phyloP scores from a whole-genome alignment of 2,797 vertebrate species.

The Lophius americanus region DNA sequence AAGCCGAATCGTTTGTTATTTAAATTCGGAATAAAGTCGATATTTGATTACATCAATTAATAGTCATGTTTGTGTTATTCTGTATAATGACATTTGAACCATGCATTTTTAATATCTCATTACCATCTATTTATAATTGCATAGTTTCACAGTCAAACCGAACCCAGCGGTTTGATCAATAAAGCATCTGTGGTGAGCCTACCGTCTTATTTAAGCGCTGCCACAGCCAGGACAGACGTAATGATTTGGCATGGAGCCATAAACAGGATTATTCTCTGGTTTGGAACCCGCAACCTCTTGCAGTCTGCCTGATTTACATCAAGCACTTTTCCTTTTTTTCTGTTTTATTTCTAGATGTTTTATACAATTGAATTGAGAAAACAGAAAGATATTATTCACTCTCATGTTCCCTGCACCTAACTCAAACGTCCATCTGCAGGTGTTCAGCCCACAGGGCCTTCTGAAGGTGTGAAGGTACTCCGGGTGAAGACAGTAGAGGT shows the following conservation, averaged over 20 bases:
- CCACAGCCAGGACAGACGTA: not conserved
- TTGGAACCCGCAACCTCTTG: not conserved
- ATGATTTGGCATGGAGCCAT: not conserved
- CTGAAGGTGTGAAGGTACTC: no score
- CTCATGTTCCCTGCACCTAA: no score
- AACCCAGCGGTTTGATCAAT: not conserved
- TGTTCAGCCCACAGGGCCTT: no score
- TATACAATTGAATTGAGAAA: no score
- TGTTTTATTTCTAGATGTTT: no score
- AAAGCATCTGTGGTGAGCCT: no score
- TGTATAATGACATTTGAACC: not conserved
- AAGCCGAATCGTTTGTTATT: not conserved
- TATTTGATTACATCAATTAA: not conserved
- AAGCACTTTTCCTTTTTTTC: not conserved
- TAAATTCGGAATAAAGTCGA: not conserved
- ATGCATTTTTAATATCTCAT: not conserved
- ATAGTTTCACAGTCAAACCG: not conserved
- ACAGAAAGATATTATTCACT: no score
- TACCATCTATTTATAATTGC: not conserved
- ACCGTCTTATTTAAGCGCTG: not conserved
- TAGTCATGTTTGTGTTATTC: not conserved
- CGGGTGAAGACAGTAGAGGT: no score
- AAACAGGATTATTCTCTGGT: not conserved
- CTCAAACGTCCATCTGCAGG: no score
- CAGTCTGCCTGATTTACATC: not conserved